A percentile compares a stretch with the other conserved stretches of the same genome.
phyloP scores from a whole-genome alignment of 2,797 vertebrate genomes.

The Denticeps clupeoides region DNA sequence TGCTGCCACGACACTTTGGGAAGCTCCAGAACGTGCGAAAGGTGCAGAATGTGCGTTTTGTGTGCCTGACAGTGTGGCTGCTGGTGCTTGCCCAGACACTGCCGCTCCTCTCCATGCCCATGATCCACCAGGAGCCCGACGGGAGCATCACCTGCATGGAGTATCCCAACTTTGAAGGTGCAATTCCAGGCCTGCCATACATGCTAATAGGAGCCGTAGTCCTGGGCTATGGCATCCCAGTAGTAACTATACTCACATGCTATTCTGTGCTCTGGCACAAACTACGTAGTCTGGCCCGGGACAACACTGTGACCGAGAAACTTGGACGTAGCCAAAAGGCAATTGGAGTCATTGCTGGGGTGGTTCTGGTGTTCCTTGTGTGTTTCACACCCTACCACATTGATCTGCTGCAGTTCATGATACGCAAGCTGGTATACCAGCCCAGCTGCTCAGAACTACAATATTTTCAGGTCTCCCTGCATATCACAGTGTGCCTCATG shows the following conservation, averaged over 20 bases:
- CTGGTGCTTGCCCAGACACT: conserved; percentile 42
- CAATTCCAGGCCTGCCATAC: conserved; percentile 30
- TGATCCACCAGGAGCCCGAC: conserved; percentile 22
- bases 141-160: conserved; percentile 52
- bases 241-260: conserved; percentile 49
- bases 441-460: conserved; percentile 35
- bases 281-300: conserved; percentile 27
- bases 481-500: conserved; percentile 51
- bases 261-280: conserved; percentile 23
- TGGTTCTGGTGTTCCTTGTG: conserved; percentile 33
- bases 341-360: conserved; percentile 38
- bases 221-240: conserved; percentile 42
- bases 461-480: conserved; percentile 51
- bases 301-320: conserved; percentile 31
- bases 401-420: conserved; percentile 51
- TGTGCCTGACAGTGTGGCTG: conserved; percentile 40
- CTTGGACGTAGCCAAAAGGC: conserved; percentile 37
- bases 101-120: conserved; percentile 38
- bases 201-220: conserved; percentile 32
- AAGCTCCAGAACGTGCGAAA: conserved; percentile 24
- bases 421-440: conserved; percentile 33
- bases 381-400: conserved; percentile 58
- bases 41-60: conserved; percentile 25
- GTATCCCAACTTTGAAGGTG: conserved; percentile 41
- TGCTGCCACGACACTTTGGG: conserved; percentile 19